A percentile compares a stretch with the other conserved stretches of the same genome.
Conservation (phyloP, 2,113 vertebrate genomes). For the Cyanoramphus novaezelandiae region DNA sequence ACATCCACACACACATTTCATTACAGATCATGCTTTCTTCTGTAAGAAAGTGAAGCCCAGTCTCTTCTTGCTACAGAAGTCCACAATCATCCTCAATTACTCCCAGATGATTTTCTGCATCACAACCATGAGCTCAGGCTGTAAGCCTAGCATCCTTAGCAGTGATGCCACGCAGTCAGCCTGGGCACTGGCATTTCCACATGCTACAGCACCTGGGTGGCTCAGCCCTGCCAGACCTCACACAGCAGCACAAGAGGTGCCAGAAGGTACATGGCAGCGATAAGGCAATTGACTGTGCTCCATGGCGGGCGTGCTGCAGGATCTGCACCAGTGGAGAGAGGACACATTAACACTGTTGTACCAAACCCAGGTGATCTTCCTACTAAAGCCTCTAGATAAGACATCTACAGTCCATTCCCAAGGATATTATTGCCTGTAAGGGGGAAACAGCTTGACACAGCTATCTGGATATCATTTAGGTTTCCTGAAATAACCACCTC, state of each 20-base stretch:
- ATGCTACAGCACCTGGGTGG: rapidly evolving
- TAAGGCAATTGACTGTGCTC: neutral
- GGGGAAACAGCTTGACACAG: slow-evolving; percentile 2
- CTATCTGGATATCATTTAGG: slow-evolving; percentile 34
- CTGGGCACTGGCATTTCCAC: neutral
- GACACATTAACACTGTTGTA: neutral
- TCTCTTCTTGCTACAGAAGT: neutral
- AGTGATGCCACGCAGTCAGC: neutral
- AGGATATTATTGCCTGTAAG: neutral
- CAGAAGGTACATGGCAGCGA: rapidly evolving
- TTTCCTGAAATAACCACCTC: slow-evolving; percentile 34
- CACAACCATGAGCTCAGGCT: neutral
- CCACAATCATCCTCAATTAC: neutral
- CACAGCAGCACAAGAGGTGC: neutral
- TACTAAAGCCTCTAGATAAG: neutral
- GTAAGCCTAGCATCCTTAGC: neutral
- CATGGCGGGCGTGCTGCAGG: neutral
- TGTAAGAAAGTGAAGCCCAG: neutral
- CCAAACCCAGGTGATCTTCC: neutral
- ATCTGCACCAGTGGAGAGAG: neutral
- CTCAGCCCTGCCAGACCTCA: neutral
- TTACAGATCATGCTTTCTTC: neutral
- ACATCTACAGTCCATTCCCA: neutral
- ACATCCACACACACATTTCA: neutral
- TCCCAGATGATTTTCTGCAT: neutral